Conservation (phyloP, 1,140 invertebrate species). For the Pseudomyrmex dendroicus region DNA sequence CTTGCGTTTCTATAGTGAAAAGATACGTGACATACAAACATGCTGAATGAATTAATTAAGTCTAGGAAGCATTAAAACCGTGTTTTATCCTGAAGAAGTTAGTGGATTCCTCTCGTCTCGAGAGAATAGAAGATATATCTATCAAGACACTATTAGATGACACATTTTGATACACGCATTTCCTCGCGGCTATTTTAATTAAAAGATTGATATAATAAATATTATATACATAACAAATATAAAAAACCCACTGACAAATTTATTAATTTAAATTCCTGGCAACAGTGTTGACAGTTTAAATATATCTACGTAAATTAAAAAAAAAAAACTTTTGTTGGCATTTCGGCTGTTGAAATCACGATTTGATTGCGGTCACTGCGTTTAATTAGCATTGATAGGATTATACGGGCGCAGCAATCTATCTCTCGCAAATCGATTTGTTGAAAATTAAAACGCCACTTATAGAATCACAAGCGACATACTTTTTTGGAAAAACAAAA, state of each 20-base stretch:
- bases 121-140: too few relatives aligned
- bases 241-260: background rate
- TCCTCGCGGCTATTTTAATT: too few relatives aligned
- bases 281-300: background rate
- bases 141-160: background rate
- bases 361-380: constrained; percentile 15
- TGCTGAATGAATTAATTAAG: constrained; percentile 1
- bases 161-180: background rate
- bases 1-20: constrained; percentile 2
- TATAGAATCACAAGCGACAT: background rate
- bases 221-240: background rate
- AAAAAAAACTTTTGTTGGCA: background rate
- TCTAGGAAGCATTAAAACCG: background rate
- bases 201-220: background rate
- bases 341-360: constrained; percentile 1
- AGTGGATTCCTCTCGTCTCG: background rate
- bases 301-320: background rate
- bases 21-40: background rate
- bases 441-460: constrained; percentile 18
- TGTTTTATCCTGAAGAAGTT: background rate
- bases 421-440: background rate
- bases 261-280: too few relatives aligned
- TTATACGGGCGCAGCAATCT: constrained; percentile 4
- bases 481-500: background rate
- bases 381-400: constrained; percentile 41